Percentiles rank a stretch among this genome's conserved stretches.
phyloP scores from a whole-genome alignment of 2,888 invertebrate genomes.

The Acheta domesticus region DNA sequence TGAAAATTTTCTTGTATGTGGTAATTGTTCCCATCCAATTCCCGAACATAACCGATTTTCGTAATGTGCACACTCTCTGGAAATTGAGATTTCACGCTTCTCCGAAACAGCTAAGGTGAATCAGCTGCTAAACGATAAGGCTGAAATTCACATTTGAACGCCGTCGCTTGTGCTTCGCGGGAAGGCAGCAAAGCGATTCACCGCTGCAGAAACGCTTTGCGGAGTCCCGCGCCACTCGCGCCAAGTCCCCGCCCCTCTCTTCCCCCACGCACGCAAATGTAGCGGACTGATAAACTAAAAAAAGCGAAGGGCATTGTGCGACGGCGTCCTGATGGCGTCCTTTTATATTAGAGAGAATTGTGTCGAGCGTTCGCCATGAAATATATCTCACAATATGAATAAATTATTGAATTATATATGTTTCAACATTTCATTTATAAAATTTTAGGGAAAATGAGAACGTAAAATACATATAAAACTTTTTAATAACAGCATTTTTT shows the following conservation, averaged over 20 bases:
- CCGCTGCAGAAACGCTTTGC: too few species aligned
- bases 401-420: conserved; percentile 12
- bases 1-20: too few species aligned
- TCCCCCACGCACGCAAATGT: not conserved
- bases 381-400: not conserved
- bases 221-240: too few species aligned
- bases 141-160: too few species aligned
- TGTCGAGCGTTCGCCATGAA: not conserved
- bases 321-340: not conserved
- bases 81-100: too few species aligned
- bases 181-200: too few species aligned
- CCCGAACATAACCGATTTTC: too few species aligned
- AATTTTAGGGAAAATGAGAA: not conserved
- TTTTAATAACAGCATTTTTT: conserved; percentile 6
- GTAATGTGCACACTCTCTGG: too few species aligned
- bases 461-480: conserved; percentile 11
- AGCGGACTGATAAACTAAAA: conserved; percentile 12
- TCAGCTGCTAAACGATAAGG: too few species aligned
- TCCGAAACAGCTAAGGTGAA: too few species aligned
- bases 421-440: conserved; percentile 18
- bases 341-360: not conserved
- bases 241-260: not conserved
- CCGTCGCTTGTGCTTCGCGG: too few species aligned
- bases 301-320: conserved; percentile 20
- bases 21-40: too few species aligned